Conservation (phyloP, 1,140 invertebrate genomes). For the Cyrtorhinus lividipennis region DNA sequence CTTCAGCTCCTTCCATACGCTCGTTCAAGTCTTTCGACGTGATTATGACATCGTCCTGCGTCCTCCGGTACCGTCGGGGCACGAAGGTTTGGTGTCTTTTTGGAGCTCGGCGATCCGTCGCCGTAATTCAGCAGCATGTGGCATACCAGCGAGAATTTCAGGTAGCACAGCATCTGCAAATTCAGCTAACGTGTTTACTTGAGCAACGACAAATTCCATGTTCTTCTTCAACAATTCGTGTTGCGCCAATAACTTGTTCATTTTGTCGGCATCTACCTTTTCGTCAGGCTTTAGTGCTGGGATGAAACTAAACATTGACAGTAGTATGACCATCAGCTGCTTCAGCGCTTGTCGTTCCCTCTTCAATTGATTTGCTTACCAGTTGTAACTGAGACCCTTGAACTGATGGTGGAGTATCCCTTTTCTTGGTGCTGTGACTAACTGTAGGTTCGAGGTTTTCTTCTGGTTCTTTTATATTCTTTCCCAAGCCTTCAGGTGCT, state of each 20-base stretch:
- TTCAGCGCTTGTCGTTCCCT: not conserved
- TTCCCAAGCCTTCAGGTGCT: too few species aligned
- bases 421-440: too few species aligned
- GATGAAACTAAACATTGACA: not conserved
- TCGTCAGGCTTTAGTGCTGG: not conserved
- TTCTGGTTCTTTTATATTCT: too few species aligned
- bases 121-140: not conserved
- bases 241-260: constrained; percentile 14
- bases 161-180: constrained; percentile 10
- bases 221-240: constrained; percentile 14
- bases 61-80: not conserved
- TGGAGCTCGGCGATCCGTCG: not conserved
- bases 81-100: constrained; percentile 9
- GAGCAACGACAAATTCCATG: constrained; percentile 14
- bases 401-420: too few species aligned
- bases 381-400: too few species aligned
- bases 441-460: too few species aligned
- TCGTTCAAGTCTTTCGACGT: not conserved
- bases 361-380: too few species aligned
- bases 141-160: not conserved
- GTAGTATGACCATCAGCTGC: not conserved
- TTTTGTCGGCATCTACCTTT: not conserved
- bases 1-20: constrained; percentile 9
- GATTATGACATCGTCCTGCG: not conserved
- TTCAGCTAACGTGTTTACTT: constrained; percentile 19